Conservation (phyloP, 2,888 invertebrate genomes). For the Leucoptera coffeella region DNA sequence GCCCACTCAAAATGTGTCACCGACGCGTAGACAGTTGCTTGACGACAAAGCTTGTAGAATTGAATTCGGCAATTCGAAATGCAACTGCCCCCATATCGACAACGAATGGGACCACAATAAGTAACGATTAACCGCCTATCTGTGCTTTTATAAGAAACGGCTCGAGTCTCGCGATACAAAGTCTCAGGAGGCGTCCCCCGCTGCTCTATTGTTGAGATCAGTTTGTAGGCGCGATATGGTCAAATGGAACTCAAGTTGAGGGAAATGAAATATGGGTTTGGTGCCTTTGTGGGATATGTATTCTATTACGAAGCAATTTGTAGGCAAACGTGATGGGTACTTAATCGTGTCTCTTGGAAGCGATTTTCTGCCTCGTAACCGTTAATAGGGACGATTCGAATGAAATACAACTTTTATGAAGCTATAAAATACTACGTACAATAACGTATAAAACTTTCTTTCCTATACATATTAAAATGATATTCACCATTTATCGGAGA, state of each 20-base stretch:
- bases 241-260: conserved; percentile 41
- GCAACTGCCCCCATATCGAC: conserved; percentile 27
- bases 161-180: conserved; percentile 46
- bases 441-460: too few relatives aligned
- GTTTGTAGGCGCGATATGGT: conserved; percentile 34
- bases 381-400: too few relatives aligned
- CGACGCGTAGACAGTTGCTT: conserved; percentile 42
- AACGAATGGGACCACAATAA: conserved; percentile 44
- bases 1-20: too few relatives aligned
- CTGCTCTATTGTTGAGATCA: conserved; percentile 35
- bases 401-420: too few relatives aligned
- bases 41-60: conserved; percentile 31
- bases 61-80: conserved; percentile 29
- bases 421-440: too few relatives aligned
- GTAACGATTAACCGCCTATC: conserved; percentile 48
- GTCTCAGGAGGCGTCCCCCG: conserved; percentile 40
- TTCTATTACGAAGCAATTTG: conserved; percentile 42
- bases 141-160: conserved; percentile 45
- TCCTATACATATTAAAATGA: too few relatives aligned
- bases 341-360: too few relatives aligned
- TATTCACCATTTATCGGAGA: too few relatives aligned
- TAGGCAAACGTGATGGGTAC: too few relatives aligned
- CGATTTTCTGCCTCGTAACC: too few relatives aligned
- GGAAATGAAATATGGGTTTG: too few relatives aligned
- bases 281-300: conserved; percentile 29